Evolutionary conservation across 2,113 vertebrate species (phyloP).

Genomic region (Hemibagrus wyckioides): DNA sequence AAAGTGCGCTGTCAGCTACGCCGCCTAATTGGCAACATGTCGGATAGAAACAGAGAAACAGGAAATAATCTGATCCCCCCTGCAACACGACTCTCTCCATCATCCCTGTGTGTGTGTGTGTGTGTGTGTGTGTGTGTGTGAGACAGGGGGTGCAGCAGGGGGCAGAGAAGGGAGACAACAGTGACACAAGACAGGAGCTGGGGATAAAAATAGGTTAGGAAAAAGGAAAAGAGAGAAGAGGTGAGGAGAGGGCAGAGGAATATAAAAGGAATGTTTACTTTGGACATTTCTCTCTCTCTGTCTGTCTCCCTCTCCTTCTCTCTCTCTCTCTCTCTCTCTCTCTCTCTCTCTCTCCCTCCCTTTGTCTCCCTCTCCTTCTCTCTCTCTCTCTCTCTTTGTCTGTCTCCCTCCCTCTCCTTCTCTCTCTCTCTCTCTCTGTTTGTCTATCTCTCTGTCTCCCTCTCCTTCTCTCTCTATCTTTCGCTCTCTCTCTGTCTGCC

Average conservation of each 20-base stretch:
- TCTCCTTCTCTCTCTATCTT: not conserved
- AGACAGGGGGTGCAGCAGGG: not conserved
- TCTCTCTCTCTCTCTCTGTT: not conserved
- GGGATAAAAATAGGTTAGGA: slow-evolving; percentile 18
- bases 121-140: slow-evolving; percentile 27
- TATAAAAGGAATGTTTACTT: slow-evolving; percentile 17
- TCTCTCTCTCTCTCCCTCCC: not conserved
- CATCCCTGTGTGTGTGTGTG: slow-evolving; percentile 33
- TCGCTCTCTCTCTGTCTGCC: not conserved
- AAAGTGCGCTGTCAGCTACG: slow-evolving; percentile 36
- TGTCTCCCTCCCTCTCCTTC: not conserved
- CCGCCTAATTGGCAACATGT: slow-evolving; percentile 53
- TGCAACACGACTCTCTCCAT: slow-evolving; percentile 48
- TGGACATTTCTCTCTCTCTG: not conserved
- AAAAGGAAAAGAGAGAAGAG: slow-evolving; percentile 28
- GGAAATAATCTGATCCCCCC: slow-evolving; percentile 51
- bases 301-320: not conserved
- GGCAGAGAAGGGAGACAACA: not conserved
- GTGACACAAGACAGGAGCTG: slow-evolving; percentile 12
- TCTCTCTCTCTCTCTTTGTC: not conserved
- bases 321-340: not conserved
- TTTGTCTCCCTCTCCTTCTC: not conserved
- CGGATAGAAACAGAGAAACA: slow-evolving; percentile 39
- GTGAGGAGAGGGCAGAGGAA: not conserved
- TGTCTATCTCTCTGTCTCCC: not conserved